Base-by-base conservation (phyloP, 2,888 invertebrate species). In the Nasonia oneida region DNA sequence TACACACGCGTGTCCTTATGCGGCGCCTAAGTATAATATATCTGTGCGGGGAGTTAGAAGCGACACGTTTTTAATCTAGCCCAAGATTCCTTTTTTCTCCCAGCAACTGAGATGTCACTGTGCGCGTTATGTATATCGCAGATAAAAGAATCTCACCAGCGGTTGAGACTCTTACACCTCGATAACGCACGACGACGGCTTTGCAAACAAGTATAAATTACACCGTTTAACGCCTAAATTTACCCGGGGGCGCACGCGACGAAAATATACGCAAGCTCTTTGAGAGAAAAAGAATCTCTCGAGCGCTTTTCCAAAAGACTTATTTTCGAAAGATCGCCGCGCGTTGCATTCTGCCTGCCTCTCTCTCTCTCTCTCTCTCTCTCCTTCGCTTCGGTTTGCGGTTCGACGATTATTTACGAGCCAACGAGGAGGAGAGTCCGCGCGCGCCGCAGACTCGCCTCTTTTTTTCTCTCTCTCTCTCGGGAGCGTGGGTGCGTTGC, bases 341-440 rank as follows among this genome's bases (percentile, higher is more conserved):
- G 42, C 37, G 47, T 47, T 37, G 47, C 29, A 47, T 61, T 76
- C 37, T 37, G 3, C 4, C 37, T 37, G 3, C 4, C 4, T 37
- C 37, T 37, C 37, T 37, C 37, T 37, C 37, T 37, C 39, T 78
- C 23, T 61, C 73, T 39, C 74, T n/a, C 74, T 74, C 39, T 47
- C 39, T 75, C 39, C 39, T 64, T 47, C 18, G 6, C 29, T 39
- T 39, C 37, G n/a, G 50, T 64, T 61, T 50, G 64, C 50, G 67
- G 57, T 84, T 74, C 74, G 50, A 79, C 61, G 77, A 84, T 84
- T 84, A 84, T 84, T 84, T 79, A 79, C 23, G 74, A 79, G 71
- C 71, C 57, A 73, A 37, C 47, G 57, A 18, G 18, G 29, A 18
- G 57, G 12, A 42, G 42, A 42, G 42, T 42, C 42, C 6, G 39